Percentiles rank a stretch among this genome's conserved stretches.
These are phyloP conservation scores for Macrobrachium nipponense DNA, from an alignment of 1,140 invertebrate genomes.

Conservation along the genomic window DNA sequence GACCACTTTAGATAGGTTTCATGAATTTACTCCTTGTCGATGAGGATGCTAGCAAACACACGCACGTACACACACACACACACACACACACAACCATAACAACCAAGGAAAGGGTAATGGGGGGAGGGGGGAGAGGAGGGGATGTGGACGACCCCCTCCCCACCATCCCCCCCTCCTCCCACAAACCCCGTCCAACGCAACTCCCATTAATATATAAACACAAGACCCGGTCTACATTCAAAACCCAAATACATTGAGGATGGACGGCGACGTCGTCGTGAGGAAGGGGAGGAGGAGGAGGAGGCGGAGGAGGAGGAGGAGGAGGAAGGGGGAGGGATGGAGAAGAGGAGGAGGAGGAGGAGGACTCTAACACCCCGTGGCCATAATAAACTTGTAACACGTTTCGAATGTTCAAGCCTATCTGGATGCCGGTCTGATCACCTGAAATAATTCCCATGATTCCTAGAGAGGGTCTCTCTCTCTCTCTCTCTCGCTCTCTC, in stretches of 20 bases:
- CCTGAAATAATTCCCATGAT: conserved; percentile 60
- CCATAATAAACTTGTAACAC: conserved; percentile 60
- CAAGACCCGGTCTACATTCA: conserved; percentile 50
- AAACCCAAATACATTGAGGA: conserved; percentile 58
- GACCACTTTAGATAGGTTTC: conserved; percentile 54
- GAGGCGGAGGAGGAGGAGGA: too few relatives aligned
- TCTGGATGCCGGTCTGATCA: conserved; percentile 57
- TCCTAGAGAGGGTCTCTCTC: conserved; percentile 34
- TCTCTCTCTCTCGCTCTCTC: too few relatives aligned
- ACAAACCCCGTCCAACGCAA: too few relatives aligned
- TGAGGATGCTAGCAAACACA: conserved; percentile 33
- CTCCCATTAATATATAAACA: conserved; percentile 56
- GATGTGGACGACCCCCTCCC: too few relatives aligned
- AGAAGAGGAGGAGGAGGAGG: too few relatives aligned
- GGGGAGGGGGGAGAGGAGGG: too few relatives aligned
- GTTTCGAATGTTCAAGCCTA: conserved; percentile 58
- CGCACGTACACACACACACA: too few relatives aligned
- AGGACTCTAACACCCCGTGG: conserved; percentile 44
- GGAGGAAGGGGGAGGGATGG: too few relatives aligned
- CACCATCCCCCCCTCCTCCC: too few relatives aligned
- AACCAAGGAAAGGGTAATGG: too few relatives aligned
- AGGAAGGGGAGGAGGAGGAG: too few relatives aligned
- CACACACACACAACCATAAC: too few relatives aligned
- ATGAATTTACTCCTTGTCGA: conserved; percentile 58
- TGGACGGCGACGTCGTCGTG: conserved; percentile 17